Percentiles rank a stretch among this genome's conserved stretches.
Evolutionary conservation across 2,888 invertebrate genomes (phyloP).

Genomic region (Tholera decimalis): DNA sequence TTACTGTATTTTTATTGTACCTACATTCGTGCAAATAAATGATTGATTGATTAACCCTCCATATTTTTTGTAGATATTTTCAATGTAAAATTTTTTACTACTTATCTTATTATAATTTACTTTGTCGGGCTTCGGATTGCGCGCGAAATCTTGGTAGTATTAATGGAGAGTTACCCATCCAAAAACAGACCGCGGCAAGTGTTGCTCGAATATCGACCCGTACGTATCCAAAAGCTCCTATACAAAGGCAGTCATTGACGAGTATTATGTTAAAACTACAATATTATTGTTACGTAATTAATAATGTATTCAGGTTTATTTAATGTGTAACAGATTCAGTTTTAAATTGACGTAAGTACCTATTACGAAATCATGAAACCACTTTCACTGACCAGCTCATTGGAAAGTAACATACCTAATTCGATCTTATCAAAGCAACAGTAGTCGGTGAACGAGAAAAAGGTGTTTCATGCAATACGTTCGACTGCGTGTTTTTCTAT

Average conservation of each 20-base stretch:
- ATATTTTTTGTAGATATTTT: no score
- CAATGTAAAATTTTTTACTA: no score
- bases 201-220: neutral
- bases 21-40: no score
- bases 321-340: conserved; percentile 36
- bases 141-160: no score
- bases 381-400: conserved; percentile 50
- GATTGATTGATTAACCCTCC: no score
- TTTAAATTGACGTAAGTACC: neutral
- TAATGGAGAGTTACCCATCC: neutral
- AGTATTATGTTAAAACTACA: neutral
- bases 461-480: no score
- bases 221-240: neutral
- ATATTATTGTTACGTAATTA: conserved; percentile 19
- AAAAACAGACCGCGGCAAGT: neutral
- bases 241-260: neutral
- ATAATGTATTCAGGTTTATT: conserved; percentile 16
- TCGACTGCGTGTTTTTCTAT: neutral
- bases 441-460: neutral
- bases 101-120: no score
- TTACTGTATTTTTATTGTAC: no score
- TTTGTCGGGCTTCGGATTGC: no score
- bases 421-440: conserved; percentile 17
- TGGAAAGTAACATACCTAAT: conserved; percentile 38
- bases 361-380: conserved; percentile 23